Percentiles rank a stretch among this genome's conserved stretches.
These are phyloP conservation scores for Aphelenchoides avenae DNA, from an alignment of 1,140 invertebrate species.

Conservation along the genomic window DNA sequence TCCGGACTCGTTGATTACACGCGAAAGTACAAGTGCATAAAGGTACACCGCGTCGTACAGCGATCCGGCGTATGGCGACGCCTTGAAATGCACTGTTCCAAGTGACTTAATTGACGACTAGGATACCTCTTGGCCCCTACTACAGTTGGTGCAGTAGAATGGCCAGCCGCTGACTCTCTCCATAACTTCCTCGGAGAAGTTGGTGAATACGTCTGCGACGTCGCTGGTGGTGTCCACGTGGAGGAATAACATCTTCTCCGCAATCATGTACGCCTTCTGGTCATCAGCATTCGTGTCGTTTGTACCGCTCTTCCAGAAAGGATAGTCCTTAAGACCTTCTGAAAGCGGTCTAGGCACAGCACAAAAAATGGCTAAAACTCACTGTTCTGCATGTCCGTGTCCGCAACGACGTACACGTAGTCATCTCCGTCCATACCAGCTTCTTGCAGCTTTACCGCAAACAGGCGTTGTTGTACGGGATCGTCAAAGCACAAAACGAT, in stretches of 20 bases:
- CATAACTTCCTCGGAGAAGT: slow-evolving; percentile 14
- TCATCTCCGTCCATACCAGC: too few species aligned
- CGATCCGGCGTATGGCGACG: slow-evolving; percentile 15
- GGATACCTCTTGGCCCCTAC: slow-evolving; percentile 4
- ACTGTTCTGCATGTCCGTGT: slow-evolving; percentile 22
- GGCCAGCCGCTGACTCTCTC: slow-evolving; percentile 25
- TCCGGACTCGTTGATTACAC: slow-evolving; percentile 11
- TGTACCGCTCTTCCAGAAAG: slow-evolving; percentile 19
- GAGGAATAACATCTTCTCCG: slow-evolving; percentile 10
- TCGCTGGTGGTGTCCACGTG: slow-evolving; percentile 15
- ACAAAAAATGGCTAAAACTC: slow-evolving; percentile 2
- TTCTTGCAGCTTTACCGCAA: too few species aligned
- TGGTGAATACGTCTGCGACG: slow-evolving; percentile 9
- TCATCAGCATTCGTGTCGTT: slow-evolving; percentile 2
- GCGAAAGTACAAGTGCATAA: slow-evolving; percentile 2
- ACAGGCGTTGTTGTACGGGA: too few species aligned
- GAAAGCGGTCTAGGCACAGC: not conserved
- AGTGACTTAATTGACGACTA: not conserved
- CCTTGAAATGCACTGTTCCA: not conserved
- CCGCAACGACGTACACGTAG: slow-evolving; percentile 5
- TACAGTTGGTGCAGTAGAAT: slow-evolving; percentile 19
- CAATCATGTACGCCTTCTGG: slow-evolving; percentile 9
- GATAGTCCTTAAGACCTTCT: slow-evolving; percentile 18
- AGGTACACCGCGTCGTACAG: slow-evolving; percentile 21
- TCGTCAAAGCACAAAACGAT: too few species aligned